Evolutionary conservation across 2,888 invertebrate genomes (phyloP).

Genomic region (Nomada fucata): DNA sequence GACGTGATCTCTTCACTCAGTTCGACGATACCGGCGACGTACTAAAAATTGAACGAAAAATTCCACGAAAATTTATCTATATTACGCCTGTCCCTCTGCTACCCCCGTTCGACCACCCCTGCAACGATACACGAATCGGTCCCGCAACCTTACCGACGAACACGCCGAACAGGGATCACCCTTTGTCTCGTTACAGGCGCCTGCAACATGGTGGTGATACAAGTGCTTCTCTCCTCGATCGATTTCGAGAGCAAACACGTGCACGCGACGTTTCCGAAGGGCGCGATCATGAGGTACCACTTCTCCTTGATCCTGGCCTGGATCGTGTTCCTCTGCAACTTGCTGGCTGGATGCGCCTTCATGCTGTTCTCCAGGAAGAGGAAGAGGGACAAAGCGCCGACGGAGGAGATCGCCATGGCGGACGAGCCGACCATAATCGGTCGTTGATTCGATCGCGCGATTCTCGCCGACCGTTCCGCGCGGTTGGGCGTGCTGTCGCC

Average conservation of each 20-base stretch:
- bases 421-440: constrained; percentile 93
- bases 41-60: too few species aligned
- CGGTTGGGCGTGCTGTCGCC: not conserved
- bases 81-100: too few species aligned
- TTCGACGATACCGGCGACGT: too few species aligned
- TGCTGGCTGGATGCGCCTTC: constrained; percentile 89
- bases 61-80: too few species aligned
- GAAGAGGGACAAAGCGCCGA: constrained; percentile 93
- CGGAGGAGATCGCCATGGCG: constrained; percentile 93
- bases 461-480: not conserved
- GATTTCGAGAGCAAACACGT: constrained; percentile 89
- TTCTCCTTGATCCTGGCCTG: constrained; percentile 91
- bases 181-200: constrained; percentile 85
- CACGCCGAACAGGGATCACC: too few species aligned
- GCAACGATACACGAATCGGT: too few species aligned
- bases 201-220: constrained; percentile 92
- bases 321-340: constrained; percentile 90
- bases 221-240: constrained; percentile 91
- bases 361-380: constrained; percentile 93
- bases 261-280: constrained; percentile 88
- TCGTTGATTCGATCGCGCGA: constrained; percentile 69
- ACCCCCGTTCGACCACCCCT: too few species aligned
- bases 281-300: constrained; percentile 89
- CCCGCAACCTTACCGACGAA: too few species aligned
- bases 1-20: too few species aligned